Base-by-base conservation (phyloP, 2,797 vertebrate species). In the Acipenser ruthenus region DNA sequence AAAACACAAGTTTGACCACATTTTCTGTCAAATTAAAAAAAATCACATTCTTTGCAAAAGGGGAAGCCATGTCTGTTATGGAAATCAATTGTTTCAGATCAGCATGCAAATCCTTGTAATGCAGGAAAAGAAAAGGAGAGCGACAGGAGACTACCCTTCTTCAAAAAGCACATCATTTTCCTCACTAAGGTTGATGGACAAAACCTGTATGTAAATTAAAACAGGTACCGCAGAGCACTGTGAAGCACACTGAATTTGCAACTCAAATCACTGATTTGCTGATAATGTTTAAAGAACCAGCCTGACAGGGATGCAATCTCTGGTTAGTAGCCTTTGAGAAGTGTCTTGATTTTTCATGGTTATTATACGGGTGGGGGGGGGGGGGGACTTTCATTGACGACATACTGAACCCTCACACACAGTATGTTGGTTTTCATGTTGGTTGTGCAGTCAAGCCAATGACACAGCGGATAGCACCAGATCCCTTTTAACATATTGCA, bases 141-240 rank as follows among this genome's bases (percentile, higher is more conserved):
- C 12, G 60, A 63, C 53, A 49, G 18, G 58, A 66, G 12, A n/a
- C 12, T 7, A n/a, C n/a, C 48, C 13, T 49, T 48, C 47, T 58
- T 15, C 65, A 47, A n/a, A 15, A n/a, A 48, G 8, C 18, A 49
- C 13, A 10, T 59, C 6, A 56, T 53, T 49, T 61, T 58, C 60
- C 60, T 66, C 7, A 48, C 11, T 6, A 53, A 50, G 51, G 64
- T 37, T 49, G 37, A 37, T 37, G 37, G 3, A 37, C 37, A 37
- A 5, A 55, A n/a, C 3, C 6, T 8, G 53, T 72, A 90, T 89
- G 88, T 81, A 91, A 90, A 90, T 90, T 66, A 73, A 60, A 68
- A 47, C 82, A 83, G 79, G 78, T 69, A 75, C 84, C 86, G 87
- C 83, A 87, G 87, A 89, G 83, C 75, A 80, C 82, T 75, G 69